Base-by-base conservation (phyloP, 2,888 invertebrate species). In the Lottia gigantea region DNA sequence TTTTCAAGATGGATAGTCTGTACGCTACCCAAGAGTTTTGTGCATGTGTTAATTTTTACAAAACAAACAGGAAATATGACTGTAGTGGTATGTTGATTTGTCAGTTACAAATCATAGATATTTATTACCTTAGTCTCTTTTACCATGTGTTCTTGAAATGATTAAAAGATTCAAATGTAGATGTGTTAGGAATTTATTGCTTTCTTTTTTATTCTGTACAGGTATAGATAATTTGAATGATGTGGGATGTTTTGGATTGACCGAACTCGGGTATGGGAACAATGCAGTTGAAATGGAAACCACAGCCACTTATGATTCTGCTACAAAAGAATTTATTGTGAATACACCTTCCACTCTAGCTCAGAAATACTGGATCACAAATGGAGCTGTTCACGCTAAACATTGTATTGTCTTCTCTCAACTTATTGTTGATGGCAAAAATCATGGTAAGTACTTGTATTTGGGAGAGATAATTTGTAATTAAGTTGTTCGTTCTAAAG, bases 311-410 rank as follows among this genome's bases (percentile, higher is more conserved):
- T 55, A 55, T 7, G 55, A 55, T 55, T 55, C 55, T 23, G 19
- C 19, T 19, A 55, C 55, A 23, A 55, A 55, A 55, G 55, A 55
- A 55, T 55, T 55, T 55, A 55, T 55, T 14, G 55, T 55, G 19
- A 55, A 55, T 14, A 55, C 55, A 0, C 55, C 55, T 12, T 19
- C 55, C 8, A 55, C 55, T 23, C 23, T 55, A 55, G 55, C 55
- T 55, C 55, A 55, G 55, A 55, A 55, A 55, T 55, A 55, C 55
- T 55, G 55, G 55, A 55, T 55, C 23, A 55, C 55, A 19, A 55
- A 55, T 11, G 55, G 55, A 55, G 55, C 55, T 55, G 55, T 55
- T 14, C 55, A 55, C 15, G 55, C 55, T 55, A 55, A 55, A 23
- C 55, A 55, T 19, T 55, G 55, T 55, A 55, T 55, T 55, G 55